phyloP scores from a whole-genome alignment of 1,140 invertebrate species.

The Drosophila kepulauana region DNA sequence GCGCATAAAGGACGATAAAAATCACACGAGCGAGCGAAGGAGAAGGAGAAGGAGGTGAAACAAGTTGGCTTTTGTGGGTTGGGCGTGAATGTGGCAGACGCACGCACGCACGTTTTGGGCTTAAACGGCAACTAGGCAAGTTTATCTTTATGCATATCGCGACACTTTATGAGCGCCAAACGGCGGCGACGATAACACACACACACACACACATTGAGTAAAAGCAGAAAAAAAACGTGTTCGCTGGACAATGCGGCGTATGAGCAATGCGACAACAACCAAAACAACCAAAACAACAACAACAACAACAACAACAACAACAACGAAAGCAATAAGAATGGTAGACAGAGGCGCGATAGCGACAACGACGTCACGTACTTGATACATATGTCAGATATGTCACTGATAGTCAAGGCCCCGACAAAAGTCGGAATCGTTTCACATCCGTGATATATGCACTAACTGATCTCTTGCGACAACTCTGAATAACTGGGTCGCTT shows the following conservation, averaged over 20 bases:
- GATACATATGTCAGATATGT: conserved; percentile 54
- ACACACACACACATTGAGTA: background rate
- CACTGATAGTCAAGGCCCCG: conserved; percentile 14
- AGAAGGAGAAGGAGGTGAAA: background rate
- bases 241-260: conserved; percentile 21
- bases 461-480: conserved; percentile 24
- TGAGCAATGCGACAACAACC: conserved; percentile 6
- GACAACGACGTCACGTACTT: conserved; percentile 48
- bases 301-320: background rate
- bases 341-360: background rate
- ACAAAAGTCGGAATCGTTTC: conserved; percentile 3
- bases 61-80: background rate
- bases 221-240: conserved; percentile 44
- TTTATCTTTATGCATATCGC: conserved; percentile 72
- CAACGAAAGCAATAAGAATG: no score
- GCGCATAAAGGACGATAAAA: conserved; percentile 47
- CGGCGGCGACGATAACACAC: conserved; percentile 51
- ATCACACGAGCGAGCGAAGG: conserved; percentile 22
- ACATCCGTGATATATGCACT: conserved; percentile 22
- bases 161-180: conserved; percentile 69
- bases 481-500: conserved; percentile 8
- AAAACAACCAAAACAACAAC: no score
- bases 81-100: conserved; percentile 3
- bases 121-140: conserved; percentile 31
- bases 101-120: conserved; percentile 33